Evolutionary conservation across 2,113 vertebrate species (phyloP).

Genomic region (Psophia crepitans): DNA sequence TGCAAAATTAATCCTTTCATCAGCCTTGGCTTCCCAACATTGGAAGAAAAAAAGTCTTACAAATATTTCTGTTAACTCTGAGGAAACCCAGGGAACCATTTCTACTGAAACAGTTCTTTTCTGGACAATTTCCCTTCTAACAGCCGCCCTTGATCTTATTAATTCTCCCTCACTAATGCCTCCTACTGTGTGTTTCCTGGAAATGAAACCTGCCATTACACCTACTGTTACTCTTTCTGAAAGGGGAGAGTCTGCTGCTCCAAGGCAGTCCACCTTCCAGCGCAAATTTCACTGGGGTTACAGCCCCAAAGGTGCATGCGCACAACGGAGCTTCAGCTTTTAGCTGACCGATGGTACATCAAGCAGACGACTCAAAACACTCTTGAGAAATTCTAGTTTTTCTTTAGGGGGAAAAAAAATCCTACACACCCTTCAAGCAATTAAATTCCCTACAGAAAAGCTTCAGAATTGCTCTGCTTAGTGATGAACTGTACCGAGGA

Average conservation of each 20-base stretch:
- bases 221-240: not conserved
- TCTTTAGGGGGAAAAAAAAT: not conserved
- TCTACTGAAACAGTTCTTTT: not conserved
- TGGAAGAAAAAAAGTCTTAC: not conserved
- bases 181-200: not conserved
- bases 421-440: not conserved
- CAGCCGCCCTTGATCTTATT: not conserved
- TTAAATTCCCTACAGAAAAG: not conserved
- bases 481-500: not conserved
- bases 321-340: not conserved
- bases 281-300: not conserved
- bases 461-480: not conserved
- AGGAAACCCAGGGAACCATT: not conserved
- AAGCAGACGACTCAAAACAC: not conserved
- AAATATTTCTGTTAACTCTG: not conserved
- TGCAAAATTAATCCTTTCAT: not conserved
- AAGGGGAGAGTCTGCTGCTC: not conserved
- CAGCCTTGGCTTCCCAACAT: not conserved
- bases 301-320: not conserved
- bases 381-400: not conserved
- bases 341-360: not conserved
- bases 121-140: not conserved
- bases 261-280: not conserved
- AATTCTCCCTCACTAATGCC: accelerated
- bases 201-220: not conserved